phyloP scores from a whole-genome alignment of 2,113 vertebrate genomes.

The Hydrochoerus hydrochaeris region DNA sequence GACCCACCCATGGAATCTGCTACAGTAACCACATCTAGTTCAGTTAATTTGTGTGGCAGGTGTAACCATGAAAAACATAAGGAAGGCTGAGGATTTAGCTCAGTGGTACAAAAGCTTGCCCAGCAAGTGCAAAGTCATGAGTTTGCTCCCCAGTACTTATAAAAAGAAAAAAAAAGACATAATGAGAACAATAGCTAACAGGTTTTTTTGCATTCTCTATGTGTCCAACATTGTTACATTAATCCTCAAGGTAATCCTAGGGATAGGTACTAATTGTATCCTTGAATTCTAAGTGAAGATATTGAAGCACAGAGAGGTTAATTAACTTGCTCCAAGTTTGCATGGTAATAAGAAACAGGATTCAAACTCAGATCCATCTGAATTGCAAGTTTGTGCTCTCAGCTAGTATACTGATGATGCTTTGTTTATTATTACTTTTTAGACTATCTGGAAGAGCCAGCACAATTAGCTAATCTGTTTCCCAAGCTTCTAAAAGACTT shows the following conservation, averaged over 20 bases:
- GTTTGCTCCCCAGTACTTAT: no score
- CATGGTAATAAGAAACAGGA: not conserved
- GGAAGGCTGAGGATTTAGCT: not conserved
- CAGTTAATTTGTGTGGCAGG: not conserved
- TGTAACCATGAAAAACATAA: not conserved
- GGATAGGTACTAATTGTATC: not conserved
- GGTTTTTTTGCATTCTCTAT: not conserved
- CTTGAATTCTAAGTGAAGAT: not conserved
- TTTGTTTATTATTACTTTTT: not conserved
- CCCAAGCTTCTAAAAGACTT: conserved; percentile 37
- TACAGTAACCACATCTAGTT: not conserved
- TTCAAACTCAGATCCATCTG: conserved; percentile 3
- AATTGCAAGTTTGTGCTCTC: conserved; percentile 30
- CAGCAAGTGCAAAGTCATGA: no score
- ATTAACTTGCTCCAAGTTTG: not conserved
- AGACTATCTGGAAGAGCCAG: not conserved
- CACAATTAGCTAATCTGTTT: conserved; percentile 29
- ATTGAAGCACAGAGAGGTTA: not conserved
- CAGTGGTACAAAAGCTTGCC: no score
- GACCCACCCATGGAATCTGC: not conserved
- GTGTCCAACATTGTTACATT: not conserved
- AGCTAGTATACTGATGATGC: not conserved
- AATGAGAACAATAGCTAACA: not conserved
- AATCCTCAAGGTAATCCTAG: not conserved
- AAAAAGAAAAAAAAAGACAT: no score